Evolutionary conservation across 2,113 vertebrate species (phyloP).

Genomic region (Pteropus alecto): DNA sequence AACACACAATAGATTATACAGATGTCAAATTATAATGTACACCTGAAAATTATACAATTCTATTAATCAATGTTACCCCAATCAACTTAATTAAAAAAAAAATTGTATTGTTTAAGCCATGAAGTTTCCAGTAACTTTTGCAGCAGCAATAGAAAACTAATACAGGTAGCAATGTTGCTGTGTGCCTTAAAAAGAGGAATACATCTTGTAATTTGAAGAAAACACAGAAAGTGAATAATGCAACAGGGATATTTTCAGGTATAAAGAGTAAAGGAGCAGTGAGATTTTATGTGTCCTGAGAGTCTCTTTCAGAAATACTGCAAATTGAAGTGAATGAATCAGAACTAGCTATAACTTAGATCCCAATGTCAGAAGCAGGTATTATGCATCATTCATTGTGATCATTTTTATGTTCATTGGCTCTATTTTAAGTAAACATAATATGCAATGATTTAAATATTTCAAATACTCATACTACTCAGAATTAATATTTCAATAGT

Average conservation of each 20-base stretch:
- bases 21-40: too few relatives aligned
- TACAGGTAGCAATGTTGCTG: not conserved
- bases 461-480: not conserved
- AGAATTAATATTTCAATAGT: not conserved
- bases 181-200: not conserved
- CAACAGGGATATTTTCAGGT: not conserved
- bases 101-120: not conserved
- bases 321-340: not conserved
- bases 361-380: not conserved
- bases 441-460: not conserved
- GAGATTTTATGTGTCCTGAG: not conserved
- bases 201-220: not conserved
- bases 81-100: too few relatives aligned
- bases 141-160: not conserved
- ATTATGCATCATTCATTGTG: not conserved
- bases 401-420: not conserved
- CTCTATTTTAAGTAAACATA: not conserved
- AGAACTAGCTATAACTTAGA: not conserved
- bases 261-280: not conserved
- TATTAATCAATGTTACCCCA: too few relatives aligned
- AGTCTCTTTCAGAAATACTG: not conserved
- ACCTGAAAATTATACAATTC: too few relatives aligned
- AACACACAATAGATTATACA: too few relatives aligned
- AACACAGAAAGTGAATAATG: not conserved
- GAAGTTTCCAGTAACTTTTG: not conserved